phyloP scores from a whole-genome alignment of 2,113 vertebrate genomes.

The Capreolus pygargus region DNA sequence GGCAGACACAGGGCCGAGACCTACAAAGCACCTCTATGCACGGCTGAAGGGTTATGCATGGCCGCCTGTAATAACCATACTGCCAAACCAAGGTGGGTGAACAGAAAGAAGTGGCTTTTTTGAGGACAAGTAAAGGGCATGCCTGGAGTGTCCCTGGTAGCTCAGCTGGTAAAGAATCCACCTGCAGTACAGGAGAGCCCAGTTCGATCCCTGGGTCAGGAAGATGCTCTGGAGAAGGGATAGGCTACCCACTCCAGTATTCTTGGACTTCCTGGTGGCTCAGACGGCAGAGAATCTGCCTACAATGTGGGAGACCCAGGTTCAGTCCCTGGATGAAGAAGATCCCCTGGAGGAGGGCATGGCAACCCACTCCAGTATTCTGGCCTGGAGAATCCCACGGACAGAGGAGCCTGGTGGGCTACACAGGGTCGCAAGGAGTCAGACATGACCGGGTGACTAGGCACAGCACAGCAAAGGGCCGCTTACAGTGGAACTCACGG shows the following conservation, averaged over 20 bases:
- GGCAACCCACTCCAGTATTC: background rate
- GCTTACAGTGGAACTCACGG: background rate
- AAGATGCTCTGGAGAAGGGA: background rate
- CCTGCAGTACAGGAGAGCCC: background rate
- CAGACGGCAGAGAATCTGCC: no score
- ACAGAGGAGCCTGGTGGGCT: background rate
- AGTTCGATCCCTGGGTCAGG: background rate
- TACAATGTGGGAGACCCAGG: no score
- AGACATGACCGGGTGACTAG: no score
- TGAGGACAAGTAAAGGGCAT: background rate
- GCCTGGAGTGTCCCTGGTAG: background rate
- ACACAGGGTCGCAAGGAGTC: background rate
- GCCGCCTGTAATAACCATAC: background rate
- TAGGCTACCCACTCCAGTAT: background rate
- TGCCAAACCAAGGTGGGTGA: background rate
- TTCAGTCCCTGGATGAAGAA: no score
- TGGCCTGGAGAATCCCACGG: background rate
- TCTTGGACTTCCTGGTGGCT: no score
- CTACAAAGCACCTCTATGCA: fast-evolving
- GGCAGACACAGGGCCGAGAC: background rate
- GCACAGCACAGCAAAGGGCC: background rate
- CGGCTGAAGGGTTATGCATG: fast-evolving
- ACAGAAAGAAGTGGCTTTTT: background rate
- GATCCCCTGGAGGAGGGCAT: no score
- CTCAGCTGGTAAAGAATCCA: background rate